Percentiles rank a stretch among this genome's conserved stretches.
These are phyloP conservation scores for Xenentodon cancila DNA, from an alignment of 2,797 vertebrate genomes.

Conservation along the genomic window DNA sequence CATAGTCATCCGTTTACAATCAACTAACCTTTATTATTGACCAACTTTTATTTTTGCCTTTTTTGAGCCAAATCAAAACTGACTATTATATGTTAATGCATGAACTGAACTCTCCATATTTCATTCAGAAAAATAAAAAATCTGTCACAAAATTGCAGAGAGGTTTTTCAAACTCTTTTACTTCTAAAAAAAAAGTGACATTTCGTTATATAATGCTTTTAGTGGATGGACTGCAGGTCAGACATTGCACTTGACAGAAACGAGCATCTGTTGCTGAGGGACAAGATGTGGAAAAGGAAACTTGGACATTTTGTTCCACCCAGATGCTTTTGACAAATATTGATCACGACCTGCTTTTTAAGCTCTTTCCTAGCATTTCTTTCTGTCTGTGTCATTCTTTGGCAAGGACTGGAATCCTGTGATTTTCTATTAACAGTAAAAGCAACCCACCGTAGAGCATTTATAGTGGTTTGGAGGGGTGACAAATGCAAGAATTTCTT, in stretches of 20 bases:
- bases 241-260: constrained; percentile 36
- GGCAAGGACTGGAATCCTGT: constrained; percentile 38
- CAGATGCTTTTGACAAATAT: constrained; percentile 71
- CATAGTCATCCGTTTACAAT: constrained; percentile 45
- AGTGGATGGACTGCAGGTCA: constrained; percentile 64
- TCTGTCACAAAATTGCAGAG: no score
- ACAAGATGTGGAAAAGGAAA: constrained; percentile 49
- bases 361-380: constrained; percentile 37
- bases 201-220: constrained; percentile 29
- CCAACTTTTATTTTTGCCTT: constrained; percentile 13
- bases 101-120: no score
- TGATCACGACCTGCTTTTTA: constrained; percentile 38
- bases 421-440: constrained; percentile 32
- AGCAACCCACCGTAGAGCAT: constrained; percentile 21
- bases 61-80: constrained; percentile 7
- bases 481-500: constrained; percentile 3
- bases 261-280: constrained; percentile 26
- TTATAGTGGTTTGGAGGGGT: constrained; percentile 27
- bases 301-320: constrained; percentile 36
- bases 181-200: constrained; percentile 16
- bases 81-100: no score
- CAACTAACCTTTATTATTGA: background rate
- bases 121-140: no score
- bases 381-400: constrained; percentile 62
- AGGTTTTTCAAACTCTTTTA: background rate